Conservation (phyloP, 1,140 invertebrate species). For the Trigoniulus corallinus region DNA sequence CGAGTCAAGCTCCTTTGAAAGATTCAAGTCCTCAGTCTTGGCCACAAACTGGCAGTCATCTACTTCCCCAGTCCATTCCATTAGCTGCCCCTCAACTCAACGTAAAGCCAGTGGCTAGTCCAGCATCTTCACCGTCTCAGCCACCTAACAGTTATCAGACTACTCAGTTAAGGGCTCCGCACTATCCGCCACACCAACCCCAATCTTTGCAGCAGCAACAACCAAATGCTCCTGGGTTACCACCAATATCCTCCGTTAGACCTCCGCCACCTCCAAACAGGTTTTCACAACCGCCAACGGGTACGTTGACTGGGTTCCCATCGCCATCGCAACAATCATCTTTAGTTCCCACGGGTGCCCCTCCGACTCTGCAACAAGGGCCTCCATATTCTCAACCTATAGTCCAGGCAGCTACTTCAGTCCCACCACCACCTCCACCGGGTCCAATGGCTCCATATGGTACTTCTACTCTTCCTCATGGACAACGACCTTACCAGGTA, state of each 20-base stretch:
- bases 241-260: background rate
- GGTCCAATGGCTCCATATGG: too few relatives aligned
- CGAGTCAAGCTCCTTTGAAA: too few relatives aligned
- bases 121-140: conserved; percentile 2
- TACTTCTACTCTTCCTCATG: too few relatives aligned
- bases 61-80: background rate
- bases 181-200: conserved; percentile 1
- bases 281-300: background rate
- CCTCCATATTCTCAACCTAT: too few relatives aligned
- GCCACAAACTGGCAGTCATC: background rate
- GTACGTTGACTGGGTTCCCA: background rate
- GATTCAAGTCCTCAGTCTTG: background rate
- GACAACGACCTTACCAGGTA: too few relatives aligned
- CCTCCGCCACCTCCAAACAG: background rate
- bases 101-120: background rate
- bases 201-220: conserved; percentile 3
- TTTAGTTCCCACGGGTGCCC: too few relatives aligned
- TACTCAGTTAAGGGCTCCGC: background rate
- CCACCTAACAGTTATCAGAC: background rate
- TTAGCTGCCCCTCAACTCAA: background rate
- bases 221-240: background rate
- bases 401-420: too few relatives aligned
- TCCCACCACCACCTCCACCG: too few relatives aligned
- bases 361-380: too few relatives aligned
- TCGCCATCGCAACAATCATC: too few relatives aligned